phyloP scores from a whole-genome alignment of 2,888 invertebrate genomes.

The Rhingia campestris region DNA sequence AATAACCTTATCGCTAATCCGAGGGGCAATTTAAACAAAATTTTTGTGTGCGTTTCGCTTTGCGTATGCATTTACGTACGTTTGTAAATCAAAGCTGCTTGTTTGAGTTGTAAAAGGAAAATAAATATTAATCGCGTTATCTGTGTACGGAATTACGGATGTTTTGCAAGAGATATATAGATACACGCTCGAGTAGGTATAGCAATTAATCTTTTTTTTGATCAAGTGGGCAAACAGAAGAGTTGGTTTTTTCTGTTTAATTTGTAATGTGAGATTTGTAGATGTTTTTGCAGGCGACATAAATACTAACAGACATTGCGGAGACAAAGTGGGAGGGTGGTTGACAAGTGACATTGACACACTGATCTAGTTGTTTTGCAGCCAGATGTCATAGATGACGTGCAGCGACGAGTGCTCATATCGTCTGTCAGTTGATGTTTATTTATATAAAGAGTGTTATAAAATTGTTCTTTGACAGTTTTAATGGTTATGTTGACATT shows the following conservation, averaged over 20 bases:
- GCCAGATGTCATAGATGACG: neutral
- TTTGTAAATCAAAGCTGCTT: constrained; percentile 60
- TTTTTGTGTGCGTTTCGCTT: neutral
- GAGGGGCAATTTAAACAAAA: constrained; percentile 55
- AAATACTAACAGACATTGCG: neutral
- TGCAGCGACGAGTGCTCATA: too few species aligned
- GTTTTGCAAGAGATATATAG: constrained; percentile 36
- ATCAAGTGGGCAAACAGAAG: constrained; percentile 21
- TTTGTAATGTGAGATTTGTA: too few species aligned
- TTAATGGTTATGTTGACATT: too few species aligned
- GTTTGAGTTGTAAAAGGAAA: constrained; percentile 37
- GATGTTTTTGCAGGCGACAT: too few species aligned
- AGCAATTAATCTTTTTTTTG: constrained; percentile 26
- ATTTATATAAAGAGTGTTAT: too few species aligned
- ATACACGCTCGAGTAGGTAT: neutral
- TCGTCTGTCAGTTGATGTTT: too few species aligned
- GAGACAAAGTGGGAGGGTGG: neutral
- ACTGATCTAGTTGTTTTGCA: neutral
- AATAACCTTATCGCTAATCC: constrained; percentile 64
- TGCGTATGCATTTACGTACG: constrained; percentile 29
- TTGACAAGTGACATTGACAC: neutral
- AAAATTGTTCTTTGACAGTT: too few species aligned
- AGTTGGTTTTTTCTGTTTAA: constrained; percentile 10
- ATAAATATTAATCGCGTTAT: constrained; percentile 23
- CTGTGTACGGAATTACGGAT: constrained; percentile 46